Conservation (phyloP, 2,113 vertebrate species). For the Calyptommatus sinebrachiatus region DNA sequence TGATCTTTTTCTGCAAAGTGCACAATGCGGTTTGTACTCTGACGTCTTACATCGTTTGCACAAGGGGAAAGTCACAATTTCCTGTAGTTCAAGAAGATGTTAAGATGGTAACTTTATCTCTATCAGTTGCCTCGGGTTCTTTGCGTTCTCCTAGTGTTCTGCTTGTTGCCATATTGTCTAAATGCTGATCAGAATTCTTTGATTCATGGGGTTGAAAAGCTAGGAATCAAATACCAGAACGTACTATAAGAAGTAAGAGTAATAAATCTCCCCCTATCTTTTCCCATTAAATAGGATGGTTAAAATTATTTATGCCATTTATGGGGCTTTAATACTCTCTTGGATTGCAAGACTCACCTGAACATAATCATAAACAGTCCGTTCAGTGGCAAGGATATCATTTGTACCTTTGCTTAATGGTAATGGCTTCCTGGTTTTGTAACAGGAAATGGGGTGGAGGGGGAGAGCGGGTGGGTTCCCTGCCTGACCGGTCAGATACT, state of each 20-base stretch:
- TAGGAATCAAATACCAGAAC: not conserved
- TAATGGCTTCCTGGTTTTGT: constrained; percentile 66
- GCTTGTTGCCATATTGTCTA: constrained; percentile 4
- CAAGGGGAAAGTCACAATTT: constrained; percentile 62
- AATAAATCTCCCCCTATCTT: not conserved
- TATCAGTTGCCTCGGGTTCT: constrained; percentile 22
- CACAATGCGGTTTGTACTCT: constrained; percentile 34
- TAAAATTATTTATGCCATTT: constrained; percentile 34
- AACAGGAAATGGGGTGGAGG: constrained; percentile 71
- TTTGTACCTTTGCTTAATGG: constrained; percentile 43
- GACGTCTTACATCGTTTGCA: constrained; percentile 13
- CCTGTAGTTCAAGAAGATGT: constrained; percentile 71
- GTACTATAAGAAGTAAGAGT: not conserved
- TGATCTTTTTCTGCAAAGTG: constrained; percentile 43
- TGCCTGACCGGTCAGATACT: constrained; percentile 44
- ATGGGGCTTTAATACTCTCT: not conserved
- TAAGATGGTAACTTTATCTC: constrained; percentile 59
- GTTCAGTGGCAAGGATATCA: constrained; percentile 39
- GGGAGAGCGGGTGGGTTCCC: constrained; percentile 29
- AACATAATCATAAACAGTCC: not conserved
- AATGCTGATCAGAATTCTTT: not conserved
- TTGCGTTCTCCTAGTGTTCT: not conserved
- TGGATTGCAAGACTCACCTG: not conserved
- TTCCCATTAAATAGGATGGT: not conserved
- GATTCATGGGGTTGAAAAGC: not conserved